Base-by-base conservation (phyloP, 2,888 invertebrate genomes). In the Trachelus stipa region DNA sequence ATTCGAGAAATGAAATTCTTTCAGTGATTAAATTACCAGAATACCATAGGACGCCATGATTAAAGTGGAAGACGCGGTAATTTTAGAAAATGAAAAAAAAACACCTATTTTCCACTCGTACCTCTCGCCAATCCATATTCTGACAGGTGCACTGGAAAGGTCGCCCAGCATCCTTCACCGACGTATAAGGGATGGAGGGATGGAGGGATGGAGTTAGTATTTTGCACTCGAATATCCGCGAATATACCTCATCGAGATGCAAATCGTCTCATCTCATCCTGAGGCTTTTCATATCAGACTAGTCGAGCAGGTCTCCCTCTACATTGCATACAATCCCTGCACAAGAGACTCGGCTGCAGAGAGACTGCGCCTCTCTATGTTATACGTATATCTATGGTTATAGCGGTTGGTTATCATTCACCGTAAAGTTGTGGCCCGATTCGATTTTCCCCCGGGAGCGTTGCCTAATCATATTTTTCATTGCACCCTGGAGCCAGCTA, bases 171-270 rank as follows among this genome's bases (percentile, higher is more conserved):
- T 56, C 56, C 56, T 56, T 23, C 23, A 56, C 23, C 6, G 56
- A 15, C 15, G 15, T 9, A 56, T 9, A 56, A 23, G 56, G 23
- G 23, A 23, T 0, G 15, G 0, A 56, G 56, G 23, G 23, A 23
- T 0, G 15, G 0, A 56, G 0, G 2, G 23, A 9, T 23, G 6
- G 40, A 23, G 23, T 40, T 40, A 40, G 56, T 23, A 56, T 56
- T 56, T 56, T 56, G 56, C 56, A 56, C 56, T 56, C 15, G 75
- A 75, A 31, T 56, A 30, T 56, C 68, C 75, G 69, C 31, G 69
- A 35, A 30, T 71, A 12, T 15, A 73, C 78, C 56, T 56, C 74
- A 79, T 82, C 77, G 74, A 82, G 68, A 82, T 82, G 81, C 80
- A 82, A 78, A 82, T 80, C 77, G 73, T 78, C 68, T 77, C 75